Evolutionary conservation across 2,888 invertebrate species (phyloP), one percentile per base, ranked within the genome.

Genomic region (Hirudinaria manillensis): DNA sequence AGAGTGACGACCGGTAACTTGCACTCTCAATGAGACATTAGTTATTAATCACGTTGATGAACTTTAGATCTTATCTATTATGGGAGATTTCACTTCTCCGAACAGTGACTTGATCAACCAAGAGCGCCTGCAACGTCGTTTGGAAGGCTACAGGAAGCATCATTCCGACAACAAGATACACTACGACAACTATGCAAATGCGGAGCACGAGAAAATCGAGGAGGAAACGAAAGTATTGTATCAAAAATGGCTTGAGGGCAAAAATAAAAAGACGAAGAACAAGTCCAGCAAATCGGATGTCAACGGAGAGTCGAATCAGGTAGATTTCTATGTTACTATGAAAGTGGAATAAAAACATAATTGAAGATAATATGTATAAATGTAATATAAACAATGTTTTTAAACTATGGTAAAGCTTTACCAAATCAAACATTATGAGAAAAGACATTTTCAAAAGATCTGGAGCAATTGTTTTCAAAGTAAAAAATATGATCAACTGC

Each of bases 131-230:
- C 73, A 73, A 34, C 61, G 56, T 29, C 61, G 73, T 13, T 55
- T 73, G n/a, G 73, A 73, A 32, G 73, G 61, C 29, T 73, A 73
- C 38, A 53, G 73, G 24, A 56, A 73, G 32, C 73, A 73, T 56
- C 73, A 73, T 21, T 65, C 65, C 34, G 61, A 73, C 73, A 73
- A 73, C 65, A 73, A 73, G 45, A 27, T 56, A 6, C 73, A 73
- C 34, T 73, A 73, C 29, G 73, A 73, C 16, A 56, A 56, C n/a
- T 73, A 73, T 34, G 73, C 73, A 27, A 65, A 24, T 16, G 73
- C 65, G 19, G 73, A 73, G 27, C 61, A 73, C 65, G 73, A 73
- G 45, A 73, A 73, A 38, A 73, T 73, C 16, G 65, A 73, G 61
- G 73, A 73, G 34, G 73, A 73, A 29, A 73, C 73, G n/a, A 73